Evolutionary conservation across 2,113 vertebrate genomes (phyloP).

Genomic region (Entomyzon cyanotis): DNA sequence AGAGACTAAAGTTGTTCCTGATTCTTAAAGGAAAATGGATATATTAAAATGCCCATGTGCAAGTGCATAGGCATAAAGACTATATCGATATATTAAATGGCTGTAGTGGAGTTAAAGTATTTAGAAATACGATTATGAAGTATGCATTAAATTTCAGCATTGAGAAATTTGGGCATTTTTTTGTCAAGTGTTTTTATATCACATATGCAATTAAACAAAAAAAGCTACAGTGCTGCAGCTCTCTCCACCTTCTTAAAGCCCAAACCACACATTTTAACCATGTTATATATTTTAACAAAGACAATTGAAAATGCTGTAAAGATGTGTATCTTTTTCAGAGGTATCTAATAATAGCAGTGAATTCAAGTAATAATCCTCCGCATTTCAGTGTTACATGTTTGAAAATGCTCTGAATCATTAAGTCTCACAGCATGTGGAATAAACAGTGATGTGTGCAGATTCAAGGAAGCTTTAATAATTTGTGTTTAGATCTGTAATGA

Average conservation of each 20-base stretch:
- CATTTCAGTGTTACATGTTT: neutral
- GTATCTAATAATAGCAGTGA: conserved; percentile 18
- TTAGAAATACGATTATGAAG: neutral
- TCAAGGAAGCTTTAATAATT: conserved; percentile 22
- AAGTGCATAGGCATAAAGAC: neutral
- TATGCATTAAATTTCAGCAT: conserved; percentile 10
- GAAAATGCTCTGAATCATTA: conserved; percentile 29
- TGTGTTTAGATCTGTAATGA: neutral
- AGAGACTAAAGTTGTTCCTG: conserved; percentile 23
- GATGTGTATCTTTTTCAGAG: conserved; percentile 12
- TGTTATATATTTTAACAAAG: neutral
- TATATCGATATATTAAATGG: neutral
- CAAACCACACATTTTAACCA: neutral
- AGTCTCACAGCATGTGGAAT: neutral
- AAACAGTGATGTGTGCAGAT: neutral
- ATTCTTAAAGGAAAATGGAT: conserved; percentile 16
- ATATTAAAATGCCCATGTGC: neutral
- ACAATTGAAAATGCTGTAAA: neutral
- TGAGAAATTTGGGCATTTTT: neutral
- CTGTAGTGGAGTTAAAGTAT: neutral
- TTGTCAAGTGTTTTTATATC: neutral
- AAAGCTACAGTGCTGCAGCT: neutral
- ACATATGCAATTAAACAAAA: neutral
- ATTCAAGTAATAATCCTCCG: conserved; percentile 38
- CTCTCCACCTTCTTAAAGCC: neutral